These are phyloP conservation scores for Prionailurus bengalensis DNA, from an alignment of 2,113 vertebrate genomes.

Conservation along the genomic window DNA sequence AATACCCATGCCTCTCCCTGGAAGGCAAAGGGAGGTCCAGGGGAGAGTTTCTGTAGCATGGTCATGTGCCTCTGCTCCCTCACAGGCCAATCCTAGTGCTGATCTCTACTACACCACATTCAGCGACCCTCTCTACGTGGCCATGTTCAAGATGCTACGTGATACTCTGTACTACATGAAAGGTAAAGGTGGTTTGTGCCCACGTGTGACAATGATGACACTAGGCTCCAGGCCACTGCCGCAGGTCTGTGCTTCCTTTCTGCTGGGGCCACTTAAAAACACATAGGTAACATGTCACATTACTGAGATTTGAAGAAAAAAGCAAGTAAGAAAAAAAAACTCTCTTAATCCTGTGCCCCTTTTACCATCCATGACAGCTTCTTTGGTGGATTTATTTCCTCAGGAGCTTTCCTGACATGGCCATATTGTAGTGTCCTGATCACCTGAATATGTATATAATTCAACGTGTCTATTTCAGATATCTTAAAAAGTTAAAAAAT, in stretches of 20 bases:
- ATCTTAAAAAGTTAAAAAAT: not conserved
- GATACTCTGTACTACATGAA: constrained; percentile 97
- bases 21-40: not conserved
- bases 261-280: not conserved
- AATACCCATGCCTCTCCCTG: not conserved
- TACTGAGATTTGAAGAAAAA: not conserved
- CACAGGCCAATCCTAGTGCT: constrained; percentile 89
- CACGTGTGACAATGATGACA: not conserved
- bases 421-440: not conserved
- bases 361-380: not conserved
- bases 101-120: constrained; percentile 94
- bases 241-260: not conserved
- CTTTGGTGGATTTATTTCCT: not conserved
- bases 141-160: constrained; percentile 98
- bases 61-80: not conserved
- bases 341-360: not conserved
- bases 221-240: not conserved
- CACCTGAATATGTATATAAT: not conserved
- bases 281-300: not conserved
- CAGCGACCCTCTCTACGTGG: constrained; percentile 96
- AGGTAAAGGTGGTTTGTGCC: constrained; percentile 86
- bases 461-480: not conserved
- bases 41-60: not conserved
- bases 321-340: not conserved
- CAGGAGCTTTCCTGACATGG: not conserved